Percentiles rank a stretch among this genome's conserved stretches.
phyloP scores from a whole-genome alignment of 2,797 vertebrate genomes.

The Cossypha caffra region DNA sequence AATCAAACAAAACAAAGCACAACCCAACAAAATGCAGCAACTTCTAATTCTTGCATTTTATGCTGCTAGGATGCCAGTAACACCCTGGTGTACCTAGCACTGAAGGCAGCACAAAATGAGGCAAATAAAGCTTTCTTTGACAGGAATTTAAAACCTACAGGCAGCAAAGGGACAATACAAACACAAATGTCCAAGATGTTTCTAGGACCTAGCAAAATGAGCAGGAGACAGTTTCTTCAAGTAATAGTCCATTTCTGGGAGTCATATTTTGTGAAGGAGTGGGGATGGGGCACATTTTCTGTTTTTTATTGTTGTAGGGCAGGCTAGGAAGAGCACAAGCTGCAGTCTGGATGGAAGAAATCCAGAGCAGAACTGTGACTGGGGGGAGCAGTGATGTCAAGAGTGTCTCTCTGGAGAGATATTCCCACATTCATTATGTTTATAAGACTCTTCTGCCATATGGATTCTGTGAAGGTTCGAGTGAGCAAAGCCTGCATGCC shows the following conservation, averaged over 20 bases:
- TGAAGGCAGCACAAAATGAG: accelerated
- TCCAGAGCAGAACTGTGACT: not conserved
- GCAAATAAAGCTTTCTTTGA: not conserved
- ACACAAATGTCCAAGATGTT: not conserved
- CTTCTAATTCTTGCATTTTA: not conserved
- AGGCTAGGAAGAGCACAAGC: not conserved
- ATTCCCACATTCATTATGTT: not conserved
- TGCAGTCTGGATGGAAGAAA: not conserved
- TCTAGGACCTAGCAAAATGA: not conserved
- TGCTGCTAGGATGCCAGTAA: not conserved
- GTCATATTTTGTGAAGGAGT: not conserved
- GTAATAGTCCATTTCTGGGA: not conserved
- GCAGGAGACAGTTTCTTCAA: not conserved
- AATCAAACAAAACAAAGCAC: not conserved
- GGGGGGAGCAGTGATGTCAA: not conserved
- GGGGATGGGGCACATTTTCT: not conserved
- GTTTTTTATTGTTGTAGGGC: not conserved
- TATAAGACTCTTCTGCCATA: not conserved
- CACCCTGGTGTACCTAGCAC: not conserved
- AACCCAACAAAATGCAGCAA: no score
- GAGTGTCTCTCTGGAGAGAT: not conserved
- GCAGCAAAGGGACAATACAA: not conserved
- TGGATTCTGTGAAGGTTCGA: not conserved
- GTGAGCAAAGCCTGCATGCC: not conserved
- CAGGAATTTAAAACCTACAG: not conserved